Conservation (phyloP, 2,888 invertebrate species). For the Spodoptera littoralis region DNA sequence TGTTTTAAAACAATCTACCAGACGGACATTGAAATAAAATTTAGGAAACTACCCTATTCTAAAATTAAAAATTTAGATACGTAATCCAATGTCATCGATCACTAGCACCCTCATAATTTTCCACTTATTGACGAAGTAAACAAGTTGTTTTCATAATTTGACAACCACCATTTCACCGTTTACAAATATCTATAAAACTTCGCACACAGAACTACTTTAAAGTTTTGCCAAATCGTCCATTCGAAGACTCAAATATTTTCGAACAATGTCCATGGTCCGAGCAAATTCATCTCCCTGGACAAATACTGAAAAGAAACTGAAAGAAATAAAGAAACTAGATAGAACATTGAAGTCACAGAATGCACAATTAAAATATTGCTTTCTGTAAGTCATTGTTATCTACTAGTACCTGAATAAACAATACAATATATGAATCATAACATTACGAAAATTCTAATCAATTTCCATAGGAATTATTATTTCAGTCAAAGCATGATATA, state of each 20-base stretch:
- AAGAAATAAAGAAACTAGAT: slow-evolving; percentile 68
- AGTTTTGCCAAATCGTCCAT: slow-evolving; percentile 64
- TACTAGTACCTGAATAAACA: slow-evolving; percentile 8
- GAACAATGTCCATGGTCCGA: slow-evolving; percentile 80
- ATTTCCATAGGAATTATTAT: background rate
- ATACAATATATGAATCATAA: background rate
- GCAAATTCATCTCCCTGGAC: slow-evolving; percentile 83
- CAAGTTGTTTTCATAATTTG: no score
- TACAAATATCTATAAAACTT: no score
- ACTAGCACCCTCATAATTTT: no score
- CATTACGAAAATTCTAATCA: background rate
- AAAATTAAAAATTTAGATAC: no score
- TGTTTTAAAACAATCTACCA: no score
- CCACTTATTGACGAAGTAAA: no score
- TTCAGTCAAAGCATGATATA: background rate
- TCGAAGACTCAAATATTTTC: slow-evolving; percentile 78
- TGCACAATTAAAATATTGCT: slow-evolving; percentile 5
- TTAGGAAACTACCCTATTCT: no score
- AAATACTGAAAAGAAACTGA: slow-evolving; percentile 77
- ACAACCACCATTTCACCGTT: no score
- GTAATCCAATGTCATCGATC: no score
- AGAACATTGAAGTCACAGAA: slow-evolving; percentile 30
- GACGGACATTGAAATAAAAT: no score
- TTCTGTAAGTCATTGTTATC: background rate
- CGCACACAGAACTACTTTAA: slow-evolving; percentile 10